Base-by-base conservation (phyloP, 2,888 invertebrate genomes). In the Rhingia rostrata region DNA sequence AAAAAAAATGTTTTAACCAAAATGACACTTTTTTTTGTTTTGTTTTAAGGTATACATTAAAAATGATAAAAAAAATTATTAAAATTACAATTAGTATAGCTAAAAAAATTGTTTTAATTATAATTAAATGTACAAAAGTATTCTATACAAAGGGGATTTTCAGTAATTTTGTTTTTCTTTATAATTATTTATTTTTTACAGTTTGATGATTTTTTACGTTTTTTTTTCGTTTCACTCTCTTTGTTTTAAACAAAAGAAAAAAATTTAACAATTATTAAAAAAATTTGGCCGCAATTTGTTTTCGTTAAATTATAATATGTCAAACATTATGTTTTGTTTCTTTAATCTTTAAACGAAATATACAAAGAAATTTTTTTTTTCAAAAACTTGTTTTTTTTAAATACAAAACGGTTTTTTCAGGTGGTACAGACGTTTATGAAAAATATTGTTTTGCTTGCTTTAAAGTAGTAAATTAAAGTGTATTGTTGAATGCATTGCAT, bases 261-360 rank as follows among this genome's bases (percentile, higher is more conserved):
- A 70, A 79, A 64, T 74, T 79, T 80, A 74, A 84, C 80, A 84
- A 61, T 75, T 84, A 84, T 79, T 72, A 67, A 80, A 80, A 75
- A 80, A 84, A 70, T 84, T 84, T 84, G 84, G 84, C 84, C 84
- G 84, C 84, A 84, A 84, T 80, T 70, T 74, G 39, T 43, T 35
- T 54, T 51, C 4, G 45, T 67, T 53, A 45, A 32, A 33, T 64
- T 74, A 54, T 35, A 37, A 35, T 37, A 33, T 37, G 30, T 60
- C 10, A n/a, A 43, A 51, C 14, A 35, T 37, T 56, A 14, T 22
- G 2, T 54, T 72, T 58, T 14, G 33, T 66, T 32, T 43, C n/a
- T 12, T 63, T 74, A 32, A 56, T 58, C 60, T 64, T 49, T 45
- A 47, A 69, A 58, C 53, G 35, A 73, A 79, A 73, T 73, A 37